Conservation (phyloP, 2,888 invertebrate genomes). For the Prosopocoilus inquinatus region DNA sequence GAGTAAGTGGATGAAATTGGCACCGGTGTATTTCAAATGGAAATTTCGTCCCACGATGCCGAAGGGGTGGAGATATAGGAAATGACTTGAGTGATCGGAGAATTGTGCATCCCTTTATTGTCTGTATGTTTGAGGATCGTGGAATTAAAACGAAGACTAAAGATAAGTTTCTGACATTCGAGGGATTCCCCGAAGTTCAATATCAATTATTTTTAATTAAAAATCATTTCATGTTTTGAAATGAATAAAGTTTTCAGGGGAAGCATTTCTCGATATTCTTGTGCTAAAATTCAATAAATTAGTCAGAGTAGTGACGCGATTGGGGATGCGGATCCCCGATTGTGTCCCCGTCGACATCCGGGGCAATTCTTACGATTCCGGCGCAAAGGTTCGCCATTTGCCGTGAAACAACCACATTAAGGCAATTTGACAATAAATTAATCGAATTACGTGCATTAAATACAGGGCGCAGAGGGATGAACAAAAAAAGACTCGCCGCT, state of each 20-base stretch:
- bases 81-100: constrained; percentile 29
- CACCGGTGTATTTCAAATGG: constrained; percentile 24
- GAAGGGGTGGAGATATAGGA: constrained; percentile 24
- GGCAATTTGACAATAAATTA: constrained; percentile 53
- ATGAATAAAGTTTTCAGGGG: no score
- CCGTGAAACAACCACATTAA: constrained; percentile 49
- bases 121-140: constrained; percentile 3
- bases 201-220: no score
- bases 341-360: constrained; percentile 27
- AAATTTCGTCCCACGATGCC: constrained; percentile 15
- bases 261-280: no score
- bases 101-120: constrained; percentile 23
- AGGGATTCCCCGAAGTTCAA: no score
- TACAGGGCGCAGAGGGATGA: constrained; percentile 40
- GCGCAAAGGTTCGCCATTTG: constrained; percentile 38
- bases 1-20: constrained; percentile 26
- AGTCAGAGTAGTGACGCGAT: no score
- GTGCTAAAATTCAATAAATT: no score
- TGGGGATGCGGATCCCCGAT: constrained; percentile 16
- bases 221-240: no score
- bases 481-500: constrained; percentile 37
- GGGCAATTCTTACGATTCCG: constrained; percentile 40
- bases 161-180: no score
- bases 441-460: constrained; percentile 52
- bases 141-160: no score